phyloP scores from a whole-genome alignment of 64 coral and sea anemone species.

The Astreopora myriophthalma region DNA sequence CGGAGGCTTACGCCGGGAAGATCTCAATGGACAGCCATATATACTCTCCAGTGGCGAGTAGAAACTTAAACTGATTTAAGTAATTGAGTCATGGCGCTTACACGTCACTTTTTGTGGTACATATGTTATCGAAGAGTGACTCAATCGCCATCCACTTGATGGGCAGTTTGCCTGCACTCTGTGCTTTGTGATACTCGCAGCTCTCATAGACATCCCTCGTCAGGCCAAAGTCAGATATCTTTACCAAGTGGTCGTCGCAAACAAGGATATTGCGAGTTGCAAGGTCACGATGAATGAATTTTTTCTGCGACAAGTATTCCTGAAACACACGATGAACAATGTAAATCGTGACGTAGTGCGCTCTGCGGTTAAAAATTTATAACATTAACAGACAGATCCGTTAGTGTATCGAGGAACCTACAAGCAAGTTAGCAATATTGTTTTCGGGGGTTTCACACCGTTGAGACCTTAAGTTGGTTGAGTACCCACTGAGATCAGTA shows the following conservation, averaged over 20 bases:
- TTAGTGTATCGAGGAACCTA: too few species aligned
- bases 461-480: too few species aligned
- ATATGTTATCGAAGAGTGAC: slow-evolving; percentile 75
- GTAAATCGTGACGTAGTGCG: too few species aligned
- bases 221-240: slow-evolving; percentile 90
- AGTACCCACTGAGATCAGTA: too few species aligned
- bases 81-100: slow-evolving; percentile 13
- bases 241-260: slow-evolving; percentile 85
- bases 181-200: slow-evolving; percentile 77
- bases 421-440: too few species aligned
- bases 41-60: too few species aligned
- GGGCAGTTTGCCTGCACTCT: slow-evolving; percentile 73
- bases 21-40: too few species aligned
- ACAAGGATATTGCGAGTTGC: slow-evolving; percentile 89
- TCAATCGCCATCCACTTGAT: slow-evolving; percentile 93
- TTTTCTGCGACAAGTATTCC: slow-evolving; percentile 96
- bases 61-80: too few species aligned
- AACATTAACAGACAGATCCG: too few species aligned
- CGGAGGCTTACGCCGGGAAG: too few species aligned
- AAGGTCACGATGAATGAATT: slow-evolving; percentile 87
- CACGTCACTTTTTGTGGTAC: slow-evolving; percentile 85
- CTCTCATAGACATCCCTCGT: slow-evolving; percentile 89
- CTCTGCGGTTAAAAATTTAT: too few species aligned
- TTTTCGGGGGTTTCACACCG: too few species aligned
- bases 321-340: neutral